Evolutionary conservation across 37 sponge, comb jelly and placozoan genomes (phyloP).

Genomic region (Cliona cf. orientalis): DNA sequence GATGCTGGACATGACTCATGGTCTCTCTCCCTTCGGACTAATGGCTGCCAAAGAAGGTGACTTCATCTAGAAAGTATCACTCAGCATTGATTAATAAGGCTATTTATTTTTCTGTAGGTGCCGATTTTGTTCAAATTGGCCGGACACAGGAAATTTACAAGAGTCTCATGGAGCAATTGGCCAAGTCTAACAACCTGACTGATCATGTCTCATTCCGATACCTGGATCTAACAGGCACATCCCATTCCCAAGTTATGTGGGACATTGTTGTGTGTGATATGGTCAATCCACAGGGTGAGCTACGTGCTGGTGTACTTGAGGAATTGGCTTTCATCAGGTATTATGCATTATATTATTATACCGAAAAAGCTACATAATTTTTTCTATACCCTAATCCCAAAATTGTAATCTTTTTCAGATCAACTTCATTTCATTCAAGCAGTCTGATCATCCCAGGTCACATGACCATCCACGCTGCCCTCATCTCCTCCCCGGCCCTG

Average conservation of each 20-base stretch:
- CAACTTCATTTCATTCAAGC: slow-evolving; percentile 12
- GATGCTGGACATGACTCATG: slow-evolving; percentile 47
- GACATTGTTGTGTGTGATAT: slow-evolving; percentile 57
- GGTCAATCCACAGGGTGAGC: slow-evolving; percentile 54
- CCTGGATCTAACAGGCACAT: slow-evolving; percentile 5
- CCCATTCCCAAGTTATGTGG: slow-evolving; percentile 28
- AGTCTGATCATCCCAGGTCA: slow-evolving; percentile 25
- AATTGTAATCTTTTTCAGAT: slow-evolving; percentile 13
- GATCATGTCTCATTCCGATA: slow-evolving; percentile 22
- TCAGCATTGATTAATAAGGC: background rate
- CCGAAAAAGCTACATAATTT: background rate
- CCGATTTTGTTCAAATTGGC: slow-evolving; percentile 43
- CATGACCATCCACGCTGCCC: slow-evolving; percentile 19
- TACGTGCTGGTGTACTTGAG: slow-evolving; percentile 34
- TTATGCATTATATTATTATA: background rate
- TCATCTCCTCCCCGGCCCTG: slow-evolving; percentile 59
- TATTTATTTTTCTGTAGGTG: slow-evolving; percentile 10
- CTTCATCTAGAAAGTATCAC: background rate
- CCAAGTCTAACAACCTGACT: background rate
- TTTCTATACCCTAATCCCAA: background rate
- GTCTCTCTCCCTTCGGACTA: slow-evolving; percentile 47
- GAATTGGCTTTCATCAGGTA: slow-evolving; percentile 40
- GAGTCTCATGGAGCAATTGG: background rate
- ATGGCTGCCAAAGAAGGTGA: slow-evolving; percentile 49
- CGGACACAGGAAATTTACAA: slow-evolving; percentile 10